These are phyloP conservation scores for Apostichopus japonicus DNA, from an alignment of 35 echinoderm and acorn worm species.

Conservation along the genomic window DNA sequence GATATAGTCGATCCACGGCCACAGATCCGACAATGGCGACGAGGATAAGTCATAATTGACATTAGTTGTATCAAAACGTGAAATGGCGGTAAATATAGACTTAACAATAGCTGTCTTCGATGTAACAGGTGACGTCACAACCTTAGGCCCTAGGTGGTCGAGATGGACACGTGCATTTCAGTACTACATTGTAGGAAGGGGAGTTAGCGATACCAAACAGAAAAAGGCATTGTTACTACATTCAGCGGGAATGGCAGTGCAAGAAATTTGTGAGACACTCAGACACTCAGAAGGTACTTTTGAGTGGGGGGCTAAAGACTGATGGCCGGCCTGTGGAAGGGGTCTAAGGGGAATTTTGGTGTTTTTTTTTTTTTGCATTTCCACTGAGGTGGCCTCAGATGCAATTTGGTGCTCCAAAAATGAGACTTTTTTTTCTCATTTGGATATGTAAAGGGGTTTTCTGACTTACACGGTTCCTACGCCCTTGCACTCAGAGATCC, in stretches of 20 bases:
- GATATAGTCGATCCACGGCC: no score
- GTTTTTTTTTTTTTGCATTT: no score
- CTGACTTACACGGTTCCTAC: no score
- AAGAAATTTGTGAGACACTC: conserved; percentile 8
- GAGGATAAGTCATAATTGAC: not conserved
- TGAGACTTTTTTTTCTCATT: no score
- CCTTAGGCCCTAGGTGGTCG: not conserved
- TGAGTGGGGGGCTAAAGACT: no score
- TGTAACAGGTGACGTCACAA: not conserved
- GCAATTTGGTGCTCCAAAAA: no score
- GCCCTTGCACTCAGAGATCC: conserved; percentile 19
- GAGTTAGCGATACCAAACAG: conserved; percentile 14
- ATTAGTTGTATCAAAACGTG: not conserved
- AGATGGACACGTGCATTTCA: conserved; percentile 42
- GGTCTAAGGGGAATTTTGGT: no score
- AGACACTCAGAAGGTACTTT: no score
- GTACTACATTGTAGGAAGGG: conserved; percentile 18
- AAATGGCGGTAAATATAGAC: not conserved
- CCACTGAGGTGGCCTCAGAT: no score
- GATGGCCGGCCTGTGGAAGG: no score
- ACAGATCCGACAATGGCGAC: not conserved
- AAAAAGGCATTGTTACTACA: conserved; percentile 32
- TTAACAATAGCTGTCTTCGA: not conserved
- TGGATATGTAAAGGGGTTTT: no score
- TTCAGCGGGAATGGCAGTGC: conserved; percentile 21